These are phyloP conservation scores for Pseudorhiza aurosa DNA, from an alignment of 30 jellyfish, hydroid and myxozoan species.

Conservation along the genomic window DNA sequence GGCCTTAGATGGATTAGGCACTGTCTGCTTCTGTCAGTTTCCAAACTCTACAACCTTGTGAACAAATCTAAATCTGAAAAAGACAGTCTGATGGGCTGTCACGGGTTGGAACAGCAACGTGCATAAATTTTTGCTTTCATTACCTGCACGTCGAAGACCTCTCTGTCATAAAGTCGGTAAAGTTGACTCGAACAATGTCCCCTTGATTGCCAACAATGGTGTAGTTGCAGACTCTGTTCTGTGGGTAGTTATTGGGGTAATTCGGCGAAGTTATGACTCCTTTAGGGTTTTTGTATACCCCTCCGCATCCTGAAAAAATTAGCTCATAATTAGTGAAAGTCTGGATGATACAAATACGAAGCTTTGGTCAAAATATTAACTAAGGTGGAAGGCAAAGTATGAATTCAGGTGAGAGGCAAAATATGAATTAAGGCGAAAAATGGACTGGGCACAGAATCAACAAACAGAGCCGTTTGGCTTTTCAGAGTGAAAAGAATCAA, in stretches of 20 bases:
- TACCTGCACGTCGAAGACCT: constrained; percentile 51
- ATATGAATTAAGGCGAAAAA: no score
- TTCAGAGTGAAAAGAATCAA: no score
- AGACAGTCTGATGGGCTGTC: not conserved
- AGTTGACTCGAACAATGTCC: constrained; percentile 34
- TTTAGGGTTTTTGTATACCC: constrained; percentile 28
- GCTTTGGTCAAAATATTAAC: no score
- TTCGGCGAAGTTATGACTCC: constrained; percentile 73
- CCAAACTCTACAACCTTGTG: no score
- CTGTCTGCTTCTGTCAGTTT: no score
- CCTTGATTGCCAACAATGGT: constrained; percentile 47
- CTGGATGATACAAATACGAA: no score
- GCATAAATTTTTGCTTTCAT: not conserved
- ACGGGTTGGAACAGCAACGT: not conserved
- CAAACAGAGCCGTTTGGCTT: no score
- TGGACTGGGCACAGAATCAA: no score
- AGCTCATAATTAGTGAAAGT: constrained; percentile 60
- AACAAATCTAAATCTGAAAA: not conserved
- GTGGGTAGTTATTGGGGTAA: constrained; percentile 72
- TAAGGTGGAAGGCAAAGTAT: no score
- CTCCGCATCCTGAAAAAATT: constrained; percentile 92
- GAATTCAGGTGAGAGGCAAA: no score
- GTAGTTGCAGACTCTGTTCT: constrained; percentile 48
- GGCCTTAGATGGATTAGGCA: no score
- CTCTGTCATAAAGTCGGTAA: constrained; percentile 49